Evolutionary conservation across 2,113 vertebrate species (phyloP).

Genomic region (Toxostoma redivivum): DNA sequence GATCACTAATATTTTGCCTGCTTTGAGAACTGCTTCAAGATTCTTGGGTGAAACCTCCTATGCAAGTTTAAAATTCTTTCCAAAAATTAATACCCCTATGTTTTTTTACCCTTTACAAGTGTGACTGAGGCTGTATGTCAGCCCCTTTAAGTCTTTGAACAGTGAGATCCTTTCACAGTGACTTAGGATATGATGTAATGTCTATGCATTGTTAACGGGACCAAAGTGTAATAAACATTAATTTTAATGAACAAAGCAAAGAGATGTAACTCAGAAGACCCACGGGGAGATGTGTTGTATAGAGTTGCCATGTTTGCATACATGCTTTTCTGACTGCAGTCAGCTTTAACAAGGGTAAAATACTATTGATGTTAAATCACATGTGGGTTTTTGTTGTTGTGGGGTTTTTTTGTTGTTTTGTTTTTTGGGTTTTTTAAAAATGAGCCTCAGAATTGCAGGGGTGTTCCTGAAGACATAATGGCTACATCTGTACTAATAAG

Average conservation of each 20-base stretch:
- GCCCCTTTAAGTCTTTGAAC: constrained; percentile 38
- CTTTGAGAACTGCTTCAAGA: not conserved
- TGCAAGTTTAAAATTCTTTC: not conserved
- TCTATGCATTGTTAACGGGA: constrained; percentile 46
- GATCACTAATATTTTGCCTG: not conserved
- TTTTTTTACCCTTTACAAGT: not conserved
- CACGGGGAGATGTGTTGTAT: constrained; percentile 1
- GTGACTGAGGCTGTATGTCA: not conserved
- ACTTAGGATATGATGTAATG: constrained; percentile 63
- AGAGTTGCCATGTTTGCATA: constrained; percentile 51
- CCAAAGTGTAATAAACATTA: constrained; percentile 54
- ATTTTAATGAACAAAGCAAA: constrained; percentile 54
- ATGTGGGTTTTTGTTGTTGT: not conserved
- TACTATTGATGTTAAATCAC: constrained; percentile 56
- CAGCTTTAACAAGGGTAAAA: constrained; percentile 61
- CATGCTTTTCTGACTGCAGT: constrained; percentile 49
- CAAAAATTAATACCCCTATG: not conserved
- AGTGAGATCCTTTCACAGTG: constrained; percentile 42
- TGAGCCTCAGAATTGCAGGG: not conserved
- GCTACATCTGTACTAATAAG: constrained; percentile 33
- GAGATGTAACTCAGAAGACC: constrained; percentile 57
- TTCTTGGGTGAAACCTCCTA: not conserved
- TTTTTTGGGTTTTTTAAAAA: not conserved
- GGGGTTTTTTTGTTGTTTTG: no score
- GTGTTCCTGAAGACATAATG: constrained; percentile 25